Evolutionary conservation across 2,113 vertebrate species (phyloP), one percentile per base, ranked within the genome.

Genomic region (Sula dactylatra): DNA sequence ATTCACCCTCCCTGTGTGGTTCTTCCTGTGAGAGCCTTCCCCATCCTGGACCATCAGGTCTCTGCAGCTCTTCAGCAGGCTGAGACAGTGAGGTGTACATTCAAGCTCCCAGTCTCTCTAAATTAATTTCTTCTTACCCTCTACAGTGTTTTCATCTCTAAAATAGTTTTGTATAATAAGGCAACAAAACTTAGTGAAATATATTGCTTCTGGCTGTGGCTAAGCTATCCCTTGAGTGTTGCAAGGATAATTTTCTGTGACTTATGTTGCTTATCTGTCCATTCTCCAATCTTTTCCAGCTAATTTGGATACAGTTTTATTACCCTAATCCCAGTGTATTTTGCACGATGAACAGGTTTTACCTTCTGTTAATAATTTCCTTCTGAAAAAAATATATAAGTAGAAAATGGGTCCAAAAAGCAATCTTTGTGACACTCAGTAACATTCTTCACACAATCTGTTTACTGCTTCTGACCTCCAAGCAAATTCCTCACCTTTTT

Each of bases 241-340:
- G 22, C 66, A 62, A 80, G 81, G 64, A 86, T 95, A 79, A 95
- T 95, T 95, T 92, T 25, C 52, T 59, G 4, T 94, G 74, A 95
- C 31, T 94, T 91, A 93, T 49, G 58, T 80, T 89, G 49, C 78
- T 89, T 94, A 80, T 95, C 89, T 94, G 62, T 58, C 38, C 34
- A 26, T 91, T 94, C 45, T 89, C 50, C 66, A 49, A 5, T 76
- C 73, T 89, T 94, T 79, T 85, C 62, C 62, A 88, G 47, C 87
- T 97, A 89, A 91, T 95, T 96, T 90, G 70, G 67, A 80, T 94
- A 85, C 90, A 12, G 4, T 93, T 85, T 97, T 49, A 13, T 91
- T 96, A 70, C n/a, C 34, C 29, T 91, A 89, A 73, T 91, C 44
- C 47, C 16, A 42, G 5, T 50, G 10, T 91, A 38, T 90, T 96